Percentiles rank a stretch among this genome's conserved stretches.
These are phyloP conservation scores for Coregonus suidteri DNA, from an alignment of 2,797 vertebrate genomes.

Conservation along the genomic window DNA sequence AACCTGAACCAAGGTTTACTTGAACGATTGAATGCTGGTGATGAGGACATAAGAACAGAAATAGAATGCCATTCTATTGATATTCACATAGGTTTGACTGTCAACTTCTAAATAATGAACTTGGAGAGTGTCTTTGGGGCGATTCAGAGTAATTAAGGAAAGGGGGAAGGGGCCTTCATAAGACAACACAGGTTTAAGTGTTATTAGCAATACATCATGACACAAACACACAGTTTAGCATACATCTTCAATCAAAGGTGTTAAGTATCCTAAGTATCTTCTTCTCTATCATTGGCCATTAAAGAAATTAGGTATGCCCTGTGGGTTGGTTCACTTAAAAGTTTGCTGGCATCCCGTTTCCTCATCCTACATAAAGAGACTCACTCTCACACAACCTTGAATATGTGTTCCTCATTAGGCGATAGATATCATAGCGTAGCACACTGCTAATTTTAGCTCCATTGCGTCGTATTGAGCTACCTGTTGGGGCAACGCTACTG, in stretches of 20 bases:
- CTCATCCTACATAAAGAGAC: constrained; percentile 22
- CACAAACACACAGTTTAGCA: neutral
- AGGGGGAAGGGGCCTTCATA: neutral
- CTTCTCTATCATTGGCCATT: constrained; percentile 46
- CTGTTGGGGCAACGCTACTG: constrained; percentile 16
- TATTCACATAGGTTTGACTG: too few relatives aligned
- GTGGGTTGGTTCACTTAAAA: constrained; percentile 35
- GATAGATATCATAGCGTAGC: constrained; percentile 18
- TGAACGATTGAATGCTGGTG: neutral
- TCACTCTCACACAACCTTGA: constrained; percentile 39
- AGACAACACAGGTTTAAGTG: neutral
- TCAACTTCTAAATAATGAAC: neutral
- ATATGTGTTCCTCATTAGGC: constrained; percentile 13
- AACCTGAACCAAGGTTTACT: constrained; percentile 41
- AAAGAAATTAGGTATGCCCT: constrained; percentile 43
- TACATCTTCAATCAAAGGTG: constrained; percentile 17
- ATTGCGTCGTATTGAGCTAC: constrained; percentile 24
- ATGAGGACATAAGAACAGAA: too few relatives aligned
- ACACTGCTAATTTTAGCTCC: constrained; percentile 24
- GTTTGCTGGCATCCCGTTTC: constrained; percentile 31
- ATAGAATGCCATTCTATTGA: too few relatives aligned
- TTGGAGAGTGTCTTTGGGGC: neutral
- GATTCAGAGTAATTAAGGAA: neutral
- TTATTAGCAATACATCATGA: neutral
- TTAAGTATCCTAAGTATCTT: neutral